phyloP scores from a whole-genome alignment of 2,797 vertebrate genomes.

The Melanotaenia parkinsoni region DNA sequence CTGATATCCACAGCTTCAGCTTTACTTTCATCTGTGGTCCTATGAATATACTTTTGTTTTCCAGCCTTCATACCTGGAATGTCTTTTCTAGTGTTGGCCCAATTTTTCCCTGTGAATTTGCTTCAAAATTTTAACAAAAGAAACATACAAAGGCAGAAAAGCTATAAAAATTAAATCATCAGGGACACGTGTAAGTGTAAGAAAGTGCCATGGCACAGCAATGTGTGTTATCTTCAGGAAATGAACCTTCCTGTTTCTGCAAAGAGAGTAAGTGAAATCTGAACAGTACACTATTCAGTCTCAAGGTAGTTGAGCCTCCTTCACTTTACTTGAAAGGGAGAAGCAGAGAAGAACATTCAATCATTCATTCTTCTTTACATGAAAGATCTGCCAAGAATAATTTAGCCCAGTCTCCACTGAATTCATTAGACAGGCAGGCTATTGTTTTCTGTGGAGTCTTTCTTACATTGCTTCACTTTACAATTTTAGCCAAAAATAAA shows the following conservation, averaged over 20 bases:
- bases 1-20: neutral
- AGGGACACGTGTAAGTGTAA: conserved; percentile 1
- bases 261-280: conserved; percentile 1
- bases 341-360: conserved; percentile 24
- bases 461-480: conserved; percentile 8
- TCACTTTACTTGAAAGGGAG: neutral
- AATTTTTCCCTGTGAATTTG: neutral
- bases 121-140: neutral
- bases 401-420: conserved; percentile 14
- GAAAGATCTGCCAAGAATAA: conserved; percentile 38
- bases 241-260: conserved; percentile 9
- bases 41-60: neutral
- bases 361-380: conserved; percentile 32
- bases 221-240: neutral
- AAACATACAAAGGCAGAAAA: neutral
- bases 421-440: conserved; percentile 14
- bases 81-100: neutral
- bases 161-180: neutral
- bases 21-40: neutral
- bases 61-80: neutral
- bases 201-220: neutral
- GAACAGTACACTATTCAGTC: conserved; percentile 16
- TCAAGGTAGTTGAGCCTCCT: conserved; percentile 15
- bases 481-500: neutral
- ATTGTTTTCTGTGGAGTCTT: conserved; percentile 6